Conservation (phyloP, 2,888 invertebrate genomes). For the Trilocha varians region DNA sequence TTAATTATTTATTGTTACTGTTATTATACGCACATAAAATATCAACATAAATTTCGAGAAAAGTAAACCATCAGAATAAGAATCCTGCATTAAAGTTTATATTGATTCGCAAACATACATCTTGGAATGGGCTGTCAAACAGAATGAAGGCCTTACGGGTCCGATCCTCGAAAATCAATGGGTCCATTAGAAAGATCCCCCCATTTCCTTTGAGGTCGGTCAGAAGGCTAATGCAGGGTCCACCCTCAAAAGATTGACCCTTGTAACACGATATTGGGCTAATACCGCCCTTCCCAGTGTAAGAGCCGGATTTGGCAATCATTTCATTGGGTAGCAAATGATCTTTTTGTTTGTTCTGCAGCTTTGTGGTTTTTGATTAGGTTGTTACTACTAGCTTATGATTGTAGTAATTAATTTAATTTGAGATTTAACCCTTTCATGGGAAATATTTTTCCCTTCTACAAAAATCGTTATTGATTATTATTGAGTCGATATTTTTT, state of each 20-base stretch:
- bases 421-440: too few relatives aligned
- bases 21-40: too few relatives aligned
- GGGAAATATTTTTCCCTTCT: too few relatives aligned
- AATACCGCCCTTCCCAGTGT: slow-evolving; percentile 10
- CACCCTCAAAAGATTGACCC: slow-evolving; percentile 52
- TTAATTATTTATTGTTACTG: too few relatives aligned
- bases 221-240: slow-evolving; percentile 51
- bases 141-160: slow-evolving; percentile 24
- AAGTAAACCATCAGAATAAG: too few relatives aligned
- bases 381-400: too few relatives aligned
- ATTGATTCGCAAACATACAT: background rate
- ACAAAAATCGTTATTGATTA: too few relatives aligned
- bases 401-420: too few relatives aligned
- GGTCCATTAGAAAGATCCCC: slow-evolving; percentile 53
- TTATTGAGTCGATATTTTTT: too few relatives aligned
- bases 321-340: slow-evolving; percentile 1
- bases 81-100: background rate
- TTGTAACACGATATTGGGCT: slow-evolving; percentile 41
- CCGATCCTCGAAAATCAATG: slow-evolving; percentile 53
- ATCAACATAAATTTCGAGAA: too few relatives aligned
- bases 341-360: background rate
- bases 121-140: background rate
- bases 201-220: slow-evolving; percentile 53
- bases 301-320: background rate
- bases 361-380: background rate